Evolutionary conservation across 2,888 invertebrate genomes (phyloP), one percentile per base, ranked within the genome.

Genomic region (Drosophila niveifrons): DNA sequence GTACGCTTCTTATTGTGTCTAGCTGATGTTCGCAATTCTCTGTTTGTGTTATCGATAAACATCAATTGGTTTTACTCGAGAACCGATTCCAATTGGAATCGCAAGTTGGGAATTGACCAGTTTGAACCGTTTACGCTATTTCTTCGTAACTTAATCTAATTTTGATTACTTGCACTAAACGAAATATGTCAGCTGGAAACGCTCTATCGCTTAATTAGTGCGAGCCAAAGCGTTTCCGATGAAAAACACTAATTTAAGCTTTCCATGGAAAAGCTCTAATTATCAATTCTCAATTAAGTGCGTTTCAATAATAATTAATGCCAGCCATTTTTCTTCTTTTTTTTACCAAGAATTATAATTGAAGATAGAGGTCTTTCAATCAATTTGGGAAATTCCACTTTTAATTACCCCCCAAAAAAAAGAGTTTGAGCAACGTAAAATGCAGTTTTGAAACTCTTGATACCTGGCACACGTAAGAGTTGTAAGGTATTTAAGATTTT

Each of bases 401-500:
- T 28, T 17, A 18, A 59, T 52, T 39, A 10, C 7, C 18, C 1
- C 7, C 18, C 1, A 44, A n/a, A 44, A 34, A 17, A 1, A 36
- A 36, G 4, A 36, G n/a, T 56, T 41, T 28, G 17, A 7, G 10
- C 31, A 34, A 10, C 10, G 31, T 50, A 63, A 59, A 59, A 61
- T 72, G 65, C 72, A 72, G 13, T 56, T 56, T 55, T 55, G 46
- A 34, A 46, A 58, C 41, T 58, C 34, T 57, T 13, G 7, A 8
- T 41, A 36, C n/a, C n/a, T 4, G 36, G 4, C 11, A 36, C n/a
- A 36, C 36, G 3, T n/a, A 36, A 4, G 4, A 3, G 1, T 36
- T 4, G 36, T n/a, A 1, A n/a, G 36, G 36, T 23, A 23, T 23
- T 23, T 23, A 4, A 23, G 23, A 23, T 4, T 23, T 23, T 4